These are phyloP conservation scores for Semicossyphus pulcher DNA, from an alignment of 2,113 vertebrate genomes.

Conservation along the genomic window DNA sequence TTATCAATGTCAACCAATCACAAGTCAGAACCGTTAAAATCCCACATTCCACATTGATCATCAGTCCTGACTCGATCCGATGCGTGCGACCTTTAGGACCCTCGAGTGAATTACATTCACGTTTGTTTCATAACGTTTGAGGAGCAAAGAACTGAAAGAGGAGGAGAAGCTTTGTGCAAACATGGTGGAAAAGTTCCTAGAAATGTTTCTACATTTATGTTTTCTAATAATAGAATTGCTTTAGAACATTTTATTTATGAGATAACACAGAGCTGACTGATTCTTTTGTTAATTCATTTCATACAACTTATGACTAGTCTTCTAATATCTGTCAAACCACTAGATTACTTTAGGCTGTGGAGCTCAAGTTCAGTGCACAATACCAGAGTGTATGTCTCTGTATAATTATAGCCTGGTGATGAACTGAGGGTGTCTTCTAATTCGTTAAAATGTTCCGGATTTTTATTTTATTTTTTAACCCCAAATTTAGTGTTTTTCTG, in stretches of 20 bases:
- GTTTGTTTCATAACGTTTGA: too few relatives aligned
- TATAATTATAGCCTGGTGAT: neutral
- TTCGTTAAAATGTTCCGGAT: too few relatives aligned
- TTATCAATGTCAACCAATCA: conserved; percentile 60
- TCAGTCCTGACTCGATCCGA: conserved; percentile 27
- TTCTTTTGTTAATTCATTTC: neutral
- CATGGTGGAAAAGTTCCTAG: too few relatives aligned
- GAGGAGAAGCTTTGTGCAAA: neutral
- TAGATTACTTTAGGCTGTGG: neutral
- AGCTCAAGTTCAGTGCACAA: neutral
- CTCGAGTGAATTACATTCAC: neutral
- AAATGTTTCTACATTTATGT: too few relatives aligned
- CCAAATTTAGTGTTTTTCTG: too few relatives aligned
- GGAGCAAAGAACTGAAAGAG: neutral
- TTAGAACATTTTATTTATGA: neutral
- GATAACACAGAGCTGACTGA: conserved; percentile 1
- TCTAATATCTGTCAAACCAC: neutral
- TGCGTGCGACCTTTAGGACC: conserved; percentile 54
- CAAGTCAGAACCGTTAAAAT: conserved; percentile 62
- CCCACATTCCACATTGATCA: conserved; percentile 57
- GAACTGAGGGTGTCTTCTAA: too few relatives aligned
- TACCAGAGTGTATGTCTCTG: neutral
- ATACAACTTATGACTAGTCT: neutral
- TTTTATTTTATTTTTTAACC: too few relatives aligned
- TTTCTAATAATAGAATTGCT: neutral